Evolutionary conservation across 2,113 vertebrate genomes (phyloP).

Genomic region (Sciurus niger): DNA sequence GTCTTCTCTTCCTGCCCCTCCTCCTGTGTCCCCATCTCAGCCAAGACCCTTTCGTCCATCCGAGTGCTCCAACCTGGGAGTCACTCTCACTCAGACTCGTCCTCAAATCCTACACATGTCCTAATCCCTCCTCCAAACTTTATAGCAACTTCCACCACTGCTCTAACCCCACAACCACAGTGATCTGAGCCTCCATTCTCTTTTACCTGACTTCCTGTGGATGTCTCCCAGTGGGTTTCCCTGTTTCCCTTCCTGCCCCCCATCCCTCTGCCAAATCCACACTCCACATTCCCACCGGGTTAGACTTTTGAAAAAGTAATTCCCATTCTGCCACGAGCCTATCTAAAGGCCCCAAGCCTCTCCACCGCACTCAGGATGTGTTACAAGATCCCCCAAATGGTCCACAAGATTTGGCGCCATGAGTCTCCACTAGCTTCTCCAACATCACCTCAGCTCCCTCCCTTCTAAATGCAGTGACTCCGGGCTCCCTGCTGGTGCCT

Average conservation of each 20-base stretch:
- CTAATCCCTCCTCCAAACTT: background rate
- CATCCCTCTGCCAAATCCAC: too few relatives aligned
- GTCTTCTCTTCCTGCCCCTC: background rate
- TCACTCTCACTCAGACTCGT: background rate
- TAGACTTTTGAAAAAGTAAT: background rate
- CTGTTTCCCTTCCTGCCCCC: too few relatives aligned
- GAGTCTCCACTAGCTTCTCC: background rate
- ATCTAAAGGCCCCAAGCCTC: background rate
- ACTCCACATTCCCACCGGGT: background rate
- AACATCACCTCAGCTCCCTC: rapidly evolving
- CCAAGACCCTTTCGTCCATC: background rate
- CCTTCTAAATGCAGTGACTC: too few relatives aligned
- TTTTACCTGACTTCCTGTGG: too few relatives aligned
- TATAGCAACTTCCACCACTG: background rate
- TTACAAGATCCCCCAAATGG: background rate
- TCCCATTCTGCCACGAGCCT: background rate
- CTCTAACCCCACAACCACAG: background rate
- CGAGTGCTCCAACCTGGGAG: background rate
- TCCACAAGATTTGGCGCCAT: background rate
- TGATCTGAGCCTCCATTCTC: rapidly evolving
- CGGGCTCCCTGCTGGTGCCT: background rate
- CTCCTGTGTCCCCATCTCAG: background rate
- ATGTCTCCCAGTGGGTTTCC: background rate
- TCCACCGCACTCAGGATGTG: background rate
- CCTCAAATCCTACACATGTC: background rate